A percentile compares a stretch with the other conserved stretches of the same genome.
phyloP scores from a whole-genome alignment of 2,888 invertebrate genomes.

The Pachycephus smyrnensis region DNA sequence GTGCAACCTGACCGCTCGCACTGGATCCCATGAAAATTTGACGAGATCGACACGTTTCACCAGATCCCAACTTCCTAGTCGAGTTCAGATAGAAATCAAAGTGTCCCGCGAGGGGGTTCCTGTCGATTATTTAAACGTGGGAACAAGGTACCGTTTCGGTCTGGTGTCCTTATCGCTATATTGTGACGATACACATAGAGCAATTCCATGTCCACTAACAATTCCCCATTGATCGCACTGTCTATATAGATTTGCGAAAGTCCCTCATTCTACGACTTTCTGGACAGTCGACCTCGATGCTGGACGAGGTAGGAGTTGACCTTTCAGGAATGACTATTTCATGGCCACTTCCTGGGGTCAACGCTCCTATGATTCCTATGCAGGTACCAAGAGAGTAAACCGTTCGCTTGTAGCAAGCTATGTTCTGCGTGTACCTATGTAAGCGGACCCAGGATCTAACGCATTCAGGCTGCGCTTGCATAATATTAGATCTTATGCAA shows the following conservation, averaged over 20 bases:
- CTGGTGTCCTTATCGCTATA: neutral
- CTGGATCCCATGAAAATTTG: constrained; percentile 61
- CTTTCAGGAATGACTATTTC: constrained; percentile 62
- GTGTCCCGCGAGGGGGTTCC: neutral
- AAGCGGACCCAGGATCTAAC: constrained; percentile 32
- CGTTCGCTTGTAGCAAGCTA: constrained; percentile 47
- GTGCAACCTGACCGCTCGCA: neutral
- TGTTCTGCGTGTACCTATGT: constrained; percentile 55
- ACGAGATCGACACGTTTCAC: constrained; percentile 50
- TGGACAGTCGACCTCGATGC: constrained; percentile 18
- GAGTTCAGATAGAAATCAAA: neutral
- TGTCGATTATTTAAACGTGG: constrained; percentile 37
- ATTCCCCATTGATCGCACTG: neutral
- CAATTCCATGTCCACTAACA: neutral
- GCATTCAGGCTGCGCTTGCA: constrained; percentile 52
- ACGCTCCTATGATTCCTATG: constrained; percentile 60
- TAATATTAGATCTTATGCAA: constrained; percentile 65
- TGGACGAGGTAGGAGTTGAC: constrained; percentile 50
- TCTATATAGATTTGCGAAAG: neutral
- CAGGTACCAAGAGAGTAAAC: constrained; percentile 44
- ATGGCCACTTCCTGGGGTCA: constrained; percentile 64
- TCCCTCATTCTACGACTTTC: neutral
- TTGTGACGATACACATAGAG: neutral
- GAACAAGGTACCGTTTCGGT: constrained; percentile 25
- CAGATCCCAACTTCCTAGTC: neutral